These are phyloP conservation scores for Novumbra hubbsi DNA, from an alignment of 2,797 vertebrate genomes.

Conservation along the genomic window DNA sequence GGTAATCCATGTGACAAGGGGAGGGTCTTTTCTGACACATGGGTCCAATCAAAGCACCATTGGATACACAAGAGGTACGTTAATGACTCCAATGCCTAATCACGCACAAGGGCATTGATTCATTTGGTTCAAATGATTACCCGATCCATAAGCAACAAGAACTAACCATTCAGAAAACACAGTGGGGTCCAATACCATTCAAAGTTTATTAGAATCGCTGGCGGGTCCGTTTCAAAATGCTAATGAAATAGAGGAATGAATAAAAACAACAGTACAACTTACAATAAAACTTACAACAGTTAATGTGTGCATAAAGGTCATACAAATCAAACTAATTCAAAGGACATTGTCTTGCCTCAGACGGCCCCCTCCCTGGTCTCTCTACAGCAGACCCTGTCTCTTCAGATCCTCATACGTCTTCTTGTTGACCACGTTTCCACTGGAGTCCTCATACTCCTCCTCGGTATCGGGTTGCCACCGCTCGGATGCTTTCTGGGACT, in stretches of 20 bases:
- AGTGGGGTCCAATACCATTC: constrained; percentile 35
- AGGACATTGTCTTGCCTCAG: neutral
- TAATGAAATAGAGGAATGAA: constrained; percentile 32
- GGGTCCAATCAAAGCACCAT: neutral
- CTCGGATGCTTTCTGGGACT: constrained; percentile 93
- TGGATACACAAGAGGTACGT: neutral
- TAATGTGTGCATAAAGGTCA: constrained; percentile 1
- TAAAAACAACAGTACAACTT: constrained; percentile 41
- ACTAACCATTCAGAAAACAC: neutral
- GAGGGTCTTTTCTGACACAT: neutral
- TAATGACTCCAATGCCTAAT: neutral
- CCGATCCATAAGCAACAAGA: neutral
- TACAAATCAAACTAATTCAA: constrained; percentile 13
- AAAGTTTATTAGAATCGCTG: constrained; percentile 57
- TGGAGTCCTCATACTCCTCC: constrained; percentile 98
- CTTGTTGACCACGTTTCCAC: constrained; percentile 97
- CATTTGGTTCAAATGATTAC: neutral
- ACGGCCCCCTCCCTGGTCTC: constrained; percentile 52
- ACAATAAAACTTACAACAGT: constrained; percentile 40
- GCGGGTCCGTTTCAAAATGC: constrained; percentile 41
- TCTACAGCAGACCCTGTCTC: constrained; percentile 91
- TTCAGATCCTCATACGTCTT: constrained; percentile 98
- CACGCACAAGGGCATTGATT: neutral
- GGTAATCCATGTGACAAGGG: neutral
- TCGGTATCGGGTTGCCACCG: constrained; percentile 98